phyloP scores from a whole-genome alignment of 2,888 invertebrate species.

The Drosophila kambysellisi region DNA sequence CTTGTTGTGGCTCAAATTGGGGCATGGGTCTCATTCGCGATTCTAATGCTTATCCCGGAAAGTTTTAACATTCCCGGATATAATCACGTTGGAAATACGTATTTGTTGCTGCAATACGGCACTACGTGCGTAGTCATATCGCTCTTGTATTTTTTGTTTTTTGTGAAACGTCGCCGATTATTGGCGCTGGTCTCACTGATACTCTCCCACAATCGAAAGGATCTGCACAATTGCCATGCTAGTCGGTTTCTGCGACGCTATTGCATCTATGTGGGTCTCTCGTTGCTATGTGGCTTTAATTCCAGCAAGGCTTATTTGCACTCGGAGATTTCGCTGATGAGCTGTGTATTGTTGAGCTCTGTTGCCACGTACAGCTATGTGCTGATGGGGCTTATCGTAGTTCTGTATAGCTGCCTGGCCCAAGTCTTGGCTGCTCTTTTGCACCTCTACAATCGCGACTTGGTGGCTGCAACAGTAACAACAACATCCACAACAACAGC shows the following conservation, averaged over 20 bases:
- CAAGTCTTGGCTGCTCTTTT: conserved; percentile 54
- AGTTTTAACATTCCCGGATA: conserved; percentile 29
- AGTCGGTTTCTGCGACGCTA: conserved; percentile 36
- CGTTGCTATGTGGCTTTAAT: neutral
- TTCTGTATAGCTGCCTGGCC: conserved; percentile 57
- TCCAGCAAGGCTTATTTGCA: conserved; percentile 5
- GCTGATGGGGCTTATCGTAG: conserved; percentile 58
- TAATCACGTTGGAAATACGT: conserved; percentile 64
- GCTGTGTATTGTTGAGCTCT: conserved; percentile 19
- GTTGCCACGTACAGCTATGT: conserved; percentile 45
- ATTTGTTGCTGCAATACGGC: conserved; percentile 42
- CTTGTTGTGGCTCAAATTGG: conserved; percentile 39
- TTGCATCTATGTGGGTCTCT: conserved; percentile 34
- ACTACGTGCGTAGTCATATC: conserved; percentile 55
- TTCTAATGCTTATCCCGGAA: conserved; percentile 18
- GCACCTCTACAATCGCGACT: conserved; percentile 50
- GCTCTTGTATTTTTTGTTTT: conserved; percentile 55
- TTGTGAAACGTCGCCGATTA: conserved; percentile 37
- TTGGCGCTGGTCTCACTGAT: conserved; percentile 44
- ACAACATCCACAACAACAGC: neutral
- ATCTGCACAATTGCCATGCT: conserved; percentile 31
- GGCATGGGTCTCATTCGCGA: conserved; percentile 36
- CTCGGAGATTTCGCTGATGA: neutral
- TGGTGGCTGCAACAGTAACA: conserved; percentile 17
- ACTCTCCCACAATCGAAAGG: conserved; percentile 43